Conservation (phyloP, 1,140 invertebrate genomes). For the Melitaea cinxia region DNA sequence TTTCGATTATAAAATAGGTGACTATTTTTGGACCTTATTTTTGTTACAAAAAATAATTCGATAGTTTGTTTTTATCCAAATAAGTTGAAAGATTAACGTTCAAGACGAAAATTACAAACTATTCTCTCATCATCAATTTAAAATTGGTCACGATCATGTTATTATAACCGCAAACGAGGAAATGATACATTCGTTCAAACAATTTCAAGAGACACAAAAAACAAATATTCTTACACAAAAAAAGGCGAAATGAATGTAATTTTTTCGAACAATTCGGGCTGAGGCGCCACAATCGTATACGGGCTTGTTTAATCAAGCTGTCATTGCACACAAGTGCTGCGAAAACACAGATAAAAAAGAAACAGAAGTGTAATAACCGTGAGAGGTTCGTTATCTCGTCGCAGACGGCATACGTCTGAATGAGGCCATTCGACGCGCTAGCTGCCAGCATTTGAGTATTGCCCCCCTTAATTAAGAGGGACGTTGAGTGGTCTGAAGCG, state of each 20-base stretch:
- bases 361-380: slow-evolving; percentile 64
- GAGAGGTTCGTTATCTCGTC: slow-evolving; percentile 72
- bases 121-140: slow-evolving; percentile 14
- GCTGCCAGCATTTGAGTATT: slow-evolving; percentile 60
- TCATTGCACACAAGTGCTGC: slow-evolving; percentile 26
- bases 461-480: slow-evolving; percentile 74
- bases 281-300: slow-evolving; percentile 16
- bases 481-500: slow-evolving; percentile 71
- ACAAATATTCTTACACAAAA: background rate
- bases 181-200: background rate
- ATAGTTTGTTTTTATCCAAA: background rate
- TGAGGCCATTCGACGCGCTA: slow-evolving; percentile 57
- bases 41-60: no score
- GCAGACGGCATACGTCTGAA: slow-evolving; percentile 68
- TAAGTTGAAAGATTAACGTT: background rate
- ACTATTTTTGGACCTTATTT: no score
- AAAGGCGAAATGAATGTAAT: background rate
- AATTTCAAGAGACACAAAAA: no score
- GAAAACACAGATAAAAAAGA: slow-evolving; percentile 44
- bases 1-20: no score
- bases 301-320: slow-evolving; percentile 39
- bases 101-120: slow-evolving; percentile 14
- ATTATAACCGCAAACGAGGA: slow-evolving; percentile 13
- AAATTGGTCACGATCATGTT: slow-evolving; percentile 4
- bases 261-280: slow-evolving; percentile 18